Evolutionary conservation across 2,888 invertebrate species (phyloP), one percentile per base, ranked within the genome.

Genomic region (Pseudococcus longispinus): DNA sequence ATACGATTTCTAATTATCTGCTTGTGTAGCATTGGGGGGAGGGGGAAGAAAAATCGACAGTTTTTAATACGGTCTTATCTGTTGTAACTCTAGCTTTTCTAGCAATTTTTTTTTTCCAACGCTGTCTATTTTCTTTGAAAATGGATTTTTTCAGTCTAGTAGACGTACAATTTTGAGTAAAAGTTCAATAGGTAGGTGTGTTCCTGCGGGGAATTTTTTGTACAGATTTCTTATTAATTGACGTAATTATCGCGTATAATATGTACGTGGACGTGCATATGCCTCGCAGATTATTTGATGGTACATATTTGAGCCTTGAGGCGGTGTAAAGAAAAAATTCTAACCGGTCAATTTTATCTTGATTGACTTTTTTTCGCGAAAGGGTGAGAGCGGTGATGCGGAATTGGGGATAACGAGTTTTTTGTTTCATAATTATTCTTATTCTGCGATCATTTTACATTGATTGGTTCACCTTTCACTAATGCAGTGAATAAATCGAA

Each of bases 1-100:
- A 26, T 29, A 29, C 70, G 70, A 70, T 70, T 70, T 70, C 70
- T 70, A 70, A 70, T 70, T 70, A 70, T 26, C 70, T 26, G 8
- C 18, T 15, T 5, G 29, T 55, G 55, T 8, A 20, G 60, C 11
- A 9, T 9, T 1, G 13, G 13, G 6, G 23, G 11, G 20, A 9
- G 15, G 6, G 20, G 9, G 60, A 15, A 60, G 37, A 37, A 60
- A 60, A 60, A 23, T 60, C 60, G 60, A 60, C 60, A 3, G 23
- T 20, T 60, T 60, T 60, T 23, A 51, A 51, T 60, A 23, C 60
- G 3, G n/a, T 18, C 51, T 51, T 51, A 51, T 51, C 51, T 46
- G 8, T 37, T 51, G 1, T 23, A 60, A 23, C 23, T 60, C 23
- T 23, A 60, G 23, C 60, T 60, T 60, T 60, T 60, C 60, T 23